Percentiles rank a stretch among this genome's conserved stretches.
Conservation (phyloP, 2,797 vertebrate species). For the Saguinus oedipus region DNA sequence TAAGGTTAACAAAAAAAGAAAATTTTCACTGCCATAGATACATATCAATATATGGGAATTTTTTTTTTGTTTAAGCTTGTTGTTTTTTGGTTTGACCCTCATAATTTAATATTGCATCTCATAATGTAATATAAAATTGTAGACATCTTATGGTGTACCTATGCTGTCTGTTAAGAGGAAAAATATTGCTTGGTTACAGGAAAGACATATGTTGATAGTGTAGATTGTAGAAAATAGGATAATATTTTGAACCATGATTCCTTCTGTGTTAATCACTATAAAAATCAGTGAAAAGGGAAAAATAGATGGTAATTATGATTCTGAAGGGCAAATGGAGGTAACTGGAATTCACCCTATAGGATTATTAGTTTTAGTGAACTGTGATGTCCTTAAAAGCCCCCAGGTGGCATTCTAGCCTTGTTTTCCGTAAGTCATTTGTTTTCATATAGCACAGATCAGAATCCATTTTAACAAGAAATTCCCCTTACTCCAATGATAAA, state of each 20-base stretch:
- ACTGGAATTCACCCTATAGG: not conserved
- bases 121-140: not conserved
- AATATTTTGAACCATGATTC: slow-evolving; percentile 26
- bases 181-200: not conserved
- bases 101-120: not conserved
- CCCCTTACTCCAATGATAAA: slow-evolving; percentile 57
- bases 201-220: not conserved
- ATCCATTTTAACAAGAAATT: slow-evolving; percentile 75
- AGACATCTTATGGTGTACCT: not conserved
- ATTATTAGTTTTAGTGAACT: slow-evolving; percentile 62
- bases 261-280: slow-evolving; percentile 22
- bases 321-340: slow-evolving; percentile 11
- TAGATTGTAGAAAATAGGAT: not conserved
- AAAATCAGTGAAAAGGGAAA: slow-evolving; percentile 18
- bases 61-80: not conserved
- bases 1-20: not conserved
- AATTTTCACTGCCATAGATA: not conserved
- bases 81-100: not conserved
- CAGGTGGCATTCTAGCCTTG: slow-evolving; percentile 86
- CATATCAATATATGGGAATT: not conserved
- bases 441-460: slow-evolving; percentile 69
- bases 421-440: slow-evolving; percentile 83
- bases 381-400: slow-evolving; percentile 82
- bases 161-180: not conserved
- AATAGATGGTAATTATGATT: not conserved